Percentiles rank a stretch among this genome's conserved stretches.
phyloP scores from a whole-genome alignment of 2,888 invertebrate species.

The Heliconius ethilla region DNA sequence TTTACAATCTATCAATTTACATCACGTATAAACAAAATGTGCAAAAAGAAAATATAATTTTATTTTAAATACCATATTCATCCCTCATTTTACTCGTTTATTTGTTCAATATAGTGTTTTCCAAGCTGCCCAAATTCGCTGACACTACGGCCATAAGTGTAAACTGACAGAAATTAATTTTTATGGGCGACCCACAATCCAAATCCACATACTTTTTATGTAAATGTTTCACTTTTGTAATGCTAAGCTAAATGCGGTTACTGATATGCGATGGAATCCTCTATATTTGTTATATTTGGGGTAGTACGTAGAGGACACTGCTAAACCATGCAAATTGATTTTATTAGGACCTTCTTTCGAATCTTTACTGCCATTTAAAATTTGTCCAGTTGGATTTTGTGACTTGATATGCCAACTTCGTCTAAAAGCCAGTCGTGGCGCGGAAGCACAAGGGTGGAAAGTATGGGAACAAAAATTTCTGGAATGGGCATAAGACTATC shows the following conservation, averaged over 20 bases:
- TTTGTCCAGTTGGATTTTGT: background rate
- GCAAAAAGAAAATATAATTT: too few species aligned
- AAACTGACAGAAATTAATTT: conserved; percentile 43
- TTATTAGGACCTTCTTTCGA: background rate
- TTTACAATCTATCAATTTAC: too few species aligned
- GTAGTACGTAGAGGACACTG: background rate
- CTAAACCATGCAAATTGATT: background rate
- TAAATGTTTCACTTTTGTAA: conserved; percentile 2
- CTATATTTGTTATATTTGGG: background rate
- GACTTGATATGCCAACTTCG: too few species aligned
- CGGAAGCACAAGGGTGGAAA: too few species aligned
- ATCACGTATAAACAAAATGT: too few species aligned
- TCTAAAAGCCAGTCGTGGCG: too few species aligned
- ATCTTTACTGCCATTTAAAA: background rate
- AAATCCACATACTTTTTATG: conserved; percentile 9
- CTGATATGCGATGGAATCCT: background rate
- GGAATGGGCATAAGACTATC: too few species aligned
- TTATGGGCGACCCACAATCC: conserved; percentile 40
- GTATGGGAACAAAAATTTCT: too few species aligned
- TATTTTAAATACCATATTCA: too few species aligned
- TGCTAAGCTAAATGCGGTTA: background rate
- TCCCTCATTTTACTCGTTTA: too few species aligned
- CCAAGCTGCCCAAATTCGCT: background rate
- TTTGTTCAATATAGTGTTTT: background rate
- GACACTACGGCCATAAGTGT: background rate